Conservation (phyloP, 2,113 vertebrate species). For the Lonchura striata region DNA sequence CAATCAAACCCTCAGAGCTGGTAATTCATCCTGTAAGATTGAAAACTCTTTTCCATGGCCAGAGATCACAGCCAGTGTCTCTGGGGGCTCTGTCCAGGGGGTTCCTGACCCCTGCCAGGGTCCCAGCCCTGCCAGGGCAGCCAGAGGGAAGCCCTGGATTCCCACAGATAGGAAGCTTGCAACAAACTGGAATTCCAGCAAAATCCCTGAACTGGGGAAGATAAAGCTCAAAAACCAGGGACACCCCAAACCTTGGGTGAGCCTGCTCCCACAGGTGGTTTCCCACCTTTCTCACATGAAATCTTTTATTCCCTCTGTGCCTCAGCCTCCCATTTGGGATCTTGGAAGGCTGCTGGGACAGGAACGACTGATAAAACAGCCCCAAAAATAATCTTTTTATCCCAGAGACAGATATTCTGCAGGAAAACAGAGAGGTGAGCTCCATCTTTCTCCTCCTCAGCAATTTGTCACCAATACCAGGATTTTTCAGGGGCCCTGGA, state of each 20-base stretch:
- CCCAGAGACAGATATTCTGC: not conserved
- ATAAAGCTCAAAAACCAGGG: not conserved
- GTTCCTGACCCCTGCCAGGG: too few species aligned
- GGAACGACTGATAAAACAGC: not conserved
- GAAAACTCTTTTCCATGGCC: too few species aligned
- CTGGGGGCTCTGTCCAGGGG: too few species aligned
- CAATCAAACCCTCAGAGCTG: too few species aligned
- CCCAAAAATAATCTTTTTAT: not conserved
- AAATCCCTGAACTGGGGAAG: not conserved
- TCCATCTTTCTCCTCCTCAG: not conserved
- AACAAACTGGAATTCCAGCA: not conserved
- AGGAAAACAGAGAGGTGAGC: accelerated
- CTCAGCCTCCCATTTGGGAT: not conserved
- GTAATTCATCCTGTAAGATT: too few species aligned
- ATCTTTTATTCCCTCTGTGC: not conserved
- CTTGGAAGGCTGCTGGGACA: accelerated
- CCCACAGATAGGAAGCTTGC: not conserved
- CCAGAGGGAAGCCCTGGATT: too few species aligned
- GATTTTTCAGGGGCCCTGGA: too few species aligned
- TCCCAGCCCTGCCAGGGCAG: too few species aligned
- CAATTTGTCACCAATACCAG: not conserved
- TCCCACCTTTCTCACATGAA: not conserved
- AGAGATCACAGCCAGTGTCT: too few species aligned
- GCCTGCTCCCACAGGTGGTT: accelerated
- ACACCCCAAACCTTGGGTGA: not conserved